Conservation (phyloP, 2,113 vertebrate genomes). For the Panurus biarmicus region DNA sequence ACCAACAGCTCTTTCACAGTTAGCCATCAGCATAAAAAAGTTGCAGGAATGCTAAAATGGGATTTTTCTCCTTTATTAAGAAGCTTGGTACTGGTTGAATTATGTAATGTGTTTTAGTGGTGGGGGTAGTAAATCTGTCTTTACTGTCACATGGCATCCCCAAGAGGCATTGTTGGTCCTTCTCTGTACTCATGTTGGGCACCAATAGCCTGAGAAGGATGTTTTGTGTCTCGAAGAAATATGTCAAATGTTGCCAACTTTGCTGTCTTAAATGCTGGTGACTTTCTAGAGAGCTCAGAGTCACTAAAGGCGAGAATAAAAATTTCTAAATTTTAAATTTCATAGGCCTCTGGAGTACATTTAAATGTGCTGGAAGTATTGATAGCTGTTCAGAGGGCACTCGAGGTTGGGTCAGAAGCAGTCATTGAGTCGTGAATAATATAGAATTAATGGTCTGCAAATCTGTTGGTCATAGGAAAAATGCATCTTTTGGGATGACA, state of each 20-base stretch:
- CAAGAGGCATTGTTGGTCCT: accelerated
- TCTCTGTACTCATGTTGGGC: accelerated
- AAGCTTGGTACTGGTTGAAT: neutral
- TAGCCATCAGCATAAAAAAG: neutral
- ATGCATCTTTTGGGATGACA: neutral
- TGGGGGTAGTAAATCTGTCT: neutral
- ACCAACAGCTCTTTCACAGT: neutral
- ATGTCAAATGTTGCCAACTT: neutral
- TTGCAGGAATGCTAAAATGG: neutral
- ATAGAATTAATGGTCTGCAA: neutral
- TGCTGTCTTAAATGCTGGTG: neutral
- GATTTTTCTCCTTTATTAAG: neutral
- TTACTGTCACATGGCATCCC: accelerated
- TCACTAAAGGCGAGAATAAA: neutral
- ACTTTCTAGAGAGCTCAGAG: neutral
- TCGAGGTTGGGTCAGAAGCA: neutral
- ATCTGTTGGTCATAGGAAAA: neutral
- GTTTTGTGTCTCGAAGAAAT: neutral
- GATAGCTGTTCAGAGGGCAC: neutral
- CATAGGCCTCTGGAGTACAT: accelerated
- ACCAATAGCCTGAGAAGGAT: neutral
- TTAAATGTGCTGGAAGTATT: neutral
- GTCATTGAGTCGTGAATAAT: neutral
- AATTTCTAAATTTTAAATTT: neutral
- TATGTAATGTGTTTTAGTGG: neutral